Percentiles rank a stretch among this genome's conserved stretches.
Evolutionary conservation across 2,888 invertebrate species (phyloP).

Genomic region (Beris morrisii): DNA sequence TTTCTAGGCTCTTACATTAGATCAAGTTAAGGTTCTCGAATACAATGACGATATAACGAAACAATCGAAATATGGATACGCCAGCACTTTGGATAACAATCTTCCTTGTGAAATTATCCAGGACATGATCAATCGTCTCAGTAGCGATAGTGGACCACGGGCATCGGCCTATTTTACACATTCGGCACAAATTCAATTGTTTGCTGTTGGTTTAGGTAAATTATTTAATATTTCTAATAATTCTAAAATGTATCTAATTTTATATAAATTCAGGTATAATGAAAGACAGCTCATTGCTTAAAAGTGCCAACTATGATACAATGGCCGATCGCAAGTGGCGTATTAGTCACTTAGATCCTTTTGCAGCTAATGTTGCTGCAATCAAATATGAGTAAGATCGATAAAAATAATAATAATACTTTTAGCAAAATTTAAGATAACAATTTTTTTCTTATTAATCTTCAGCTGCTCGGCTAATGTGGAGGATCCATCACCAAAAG

Average conservation of each 20-base stretch:
- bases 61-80: conserved; percentile 76
- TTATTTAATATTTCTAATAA: background rate
- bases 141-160: conserved; percentile 62
- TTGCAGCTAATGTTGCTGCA: conserved; percentile 73
- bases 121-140: conserved; percentile 72
- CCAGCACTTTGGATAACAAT: conserved; percentile 64
- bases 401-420: too few relatives aligned
- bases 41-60: conserved; percentile 76
- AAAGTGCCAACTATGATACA: conserved; percentile 66
- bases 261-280: background rate
- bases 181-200: conserved; percentile 63
- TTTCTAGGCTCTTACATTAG: conserved; percentile 65
- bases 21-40: conserved; percentile 74
- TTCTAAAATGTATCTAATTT: too few relatives aligned
- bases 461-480: conserved; percentile 15
- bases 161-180: conserved; percentile 71
- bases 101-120: conserved; percentile 73
- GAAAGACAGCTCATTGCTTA: conserved; percentile 41
- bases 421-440: conserved; percentile 41
- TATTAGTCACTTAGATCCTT: conserved; percentile 69
- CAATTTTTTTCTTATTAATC: too few relatives aligned
- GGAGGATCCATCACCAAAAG: conserved; percentile 49
- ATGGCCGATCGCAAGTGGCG: conserved; percentile 66
- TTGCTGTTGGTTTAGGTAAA: conserved; percentile 63
- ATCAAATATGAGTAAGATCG: conserved; percentile 67